Evolutionary conservation across 2,113 vertebrate species (phyloP).

Genomic region (Laticauda laticaudata): DNA sequence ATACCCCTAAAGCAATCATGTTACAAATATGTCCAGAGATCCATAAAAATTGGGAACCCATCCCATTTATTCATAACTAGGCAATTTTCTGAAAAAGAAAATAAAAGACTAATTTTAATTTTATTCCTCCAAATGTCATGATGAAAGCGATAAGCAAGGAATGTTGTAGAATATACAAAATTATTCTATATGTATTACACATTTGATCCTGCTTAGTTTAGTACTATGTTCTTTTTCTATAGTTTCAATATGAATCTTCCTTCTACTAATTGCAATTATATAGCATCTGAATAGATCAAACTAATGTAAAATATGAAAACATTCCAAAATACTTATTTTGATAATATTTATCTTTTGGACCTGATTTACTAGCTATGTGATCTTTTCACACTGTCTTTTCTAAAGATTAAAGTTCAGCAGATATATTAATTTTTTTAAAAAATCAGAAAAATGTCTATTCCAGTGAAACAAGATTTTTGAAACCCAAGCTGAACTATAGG

Average conservation of each 20-base stretch:
- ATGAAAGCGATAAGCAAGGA: background rate
- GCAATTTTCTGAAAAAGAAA: background rate
- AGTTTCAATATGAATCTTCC: background rate
- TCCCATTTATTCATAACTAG: background rate
- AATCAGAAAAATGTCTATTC: background rate
- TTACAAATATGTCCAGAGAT: background rate
- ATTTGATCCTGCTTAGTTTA: background rate
- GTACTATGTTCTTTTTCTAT: background rate
- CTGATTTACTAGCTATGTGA: background rate
- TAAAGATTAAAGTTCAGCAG: background rate
- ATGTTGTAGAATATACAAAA: background rate
- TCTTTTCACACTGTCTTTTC: background rate
- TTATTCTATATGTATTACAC: background rate
- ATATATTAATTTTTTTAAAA: background rate
- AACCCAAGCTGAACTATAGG: background rate
- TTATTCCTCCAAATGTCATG: background rate
- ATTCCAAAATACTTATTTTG: background rate
- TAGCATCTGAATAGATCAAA: background rate
- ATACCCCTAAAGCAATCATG: background rate
- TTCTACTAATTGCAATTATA: background rate
- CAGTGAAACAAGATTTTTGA: background rate
- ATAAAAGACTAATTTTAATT: background rate
- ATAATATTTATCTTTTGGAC: background rate
- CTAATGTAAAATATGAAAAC: background rate
- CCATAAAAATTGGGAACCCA: background rate